Evolutionary conservation across 2,888 invertebrate species (phyloP), one percentile per base, ranked within the genome.

Genomic region (Dicroscelio sp.): DNA sequence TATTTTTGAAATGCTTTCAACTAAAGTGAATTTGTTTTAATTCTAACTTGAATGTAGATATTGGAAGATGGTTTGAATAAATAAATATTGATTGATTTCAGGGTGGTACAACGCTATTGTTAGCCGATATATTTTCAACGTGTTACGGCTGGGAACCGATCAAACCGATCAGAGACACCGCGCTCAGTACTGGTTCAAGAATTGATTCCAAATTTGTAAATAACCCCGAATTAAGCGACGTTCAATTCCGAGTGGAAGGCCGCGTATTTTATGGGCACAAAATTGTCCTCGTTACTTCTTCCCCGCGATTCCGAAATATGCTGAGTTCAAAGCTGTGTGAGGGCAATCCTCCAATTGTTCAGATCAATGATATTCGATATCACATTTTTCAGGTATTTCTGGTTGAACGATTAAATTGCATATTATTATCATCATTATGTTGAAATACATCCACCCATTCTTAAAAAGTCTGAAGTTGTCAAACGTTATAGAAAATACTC

Each of bases 201-300:
- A 99, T 99, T 94, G 99, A 99, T 97, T 98, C 99, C 0, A 98
- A 98, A 95, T 99, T 99, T 97, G 99, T 99, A 92, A 99, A 99
- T 97, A 99, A 99, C 97, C 98, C 99, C 0, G 99, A 99, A 95
- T 97, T 99, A 52, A 99, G 99, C 94, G 99, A 99, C 96, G 99
- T 99, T 35, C 99, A 99, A 84, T 99, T 99, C 97, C 98, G 99
- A 95, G 99, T 99, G 78, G 99, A 99, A 96, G 99, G 99, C 0
- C 97, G 99, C 91, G 97, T 99, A 31, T 99, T 99, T 97, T 99
- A 99, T 96, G 99, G 99, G 0, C 99, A 99, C 97, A 99, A 99
- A 97, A 99, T 99, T 92, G 99, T 99, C 52, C 97, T 99, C 86
- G 99, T 99, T 67, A 99, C 99, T 2, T 99, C 99, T 87, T 99